Percentiles rank a stretch among this genome's conserved stretches.
Evolutionary conservation across 2,888 invertebrate species (phyloP).

Genomic region (Ochropacha duplaris): DNA sequence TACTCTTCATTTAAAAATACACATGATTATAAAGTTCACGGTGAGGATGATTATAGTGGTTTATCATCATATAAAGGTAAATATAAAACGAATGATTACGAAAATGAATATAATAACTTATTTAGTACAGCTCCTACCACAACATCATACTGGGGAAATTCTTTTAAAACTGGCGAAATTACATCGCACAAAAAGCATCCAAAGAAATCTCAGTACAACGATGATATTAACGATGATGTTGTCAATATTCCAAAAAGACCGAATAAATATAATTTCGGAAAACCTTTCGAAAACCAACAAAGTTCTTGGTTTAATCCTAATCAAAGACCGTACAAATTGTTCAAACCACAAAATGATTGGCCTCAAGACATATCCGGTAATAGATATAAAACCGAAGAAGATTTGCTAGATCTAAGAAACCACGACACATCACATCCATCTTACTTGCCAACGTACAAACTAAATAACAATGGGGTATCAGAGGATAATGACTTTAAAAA

Average conservation of each 20-base stretch:
- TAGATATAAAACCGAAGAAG: conserved; percentile 73
- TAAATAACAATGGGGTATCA: conserved; percentile 42
- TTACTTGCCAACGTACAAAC: conserved; percentile 59
- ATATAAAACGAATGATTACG: conserved; percentile 54
- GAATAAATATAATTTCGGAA: conserved; percentile 46
- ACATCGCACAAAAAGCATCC: conserved; percentile 50
- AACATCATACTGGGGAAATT: conserved; percentile 64
- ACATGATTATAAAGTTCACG: conserved; percentile 47
- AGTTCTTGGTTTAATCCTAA: conserved; percentile 50
- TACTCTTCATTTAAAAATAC: conserved; percentile 57
- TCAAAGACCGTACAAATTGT: conserved; percentile 50
- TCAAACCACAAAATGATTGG: conserved; percentile 57
- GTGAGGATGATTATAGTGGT: conserved; percentile 47
- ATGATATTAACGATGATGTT: conserved; percentile 54
- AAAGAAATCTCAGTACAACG: conserved; percentile 46
- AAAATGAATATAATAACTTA: conserved; percentile 55
- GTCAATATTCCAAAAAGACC: conserved; percentile 68
- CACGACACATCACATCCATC: conserved; percentile 69
- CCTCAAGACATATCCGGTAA: conserved; percentile 52
- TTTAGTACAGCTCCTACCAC: conserved; percentile 51
- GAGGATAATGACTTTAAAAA: conserved; percentile 67
- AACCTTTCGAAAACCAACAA: conserved; percentile 46
- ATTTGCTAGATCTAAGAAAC: conserved; percentile 69
- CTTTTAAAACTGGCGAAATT: conserved; percentile 56
- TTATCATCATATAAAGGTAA: conserved; percentile 47